phyloP scores from a whole-genome alignment of 2,888 invertebrate species.

The Rutpela maculata region DNA sequence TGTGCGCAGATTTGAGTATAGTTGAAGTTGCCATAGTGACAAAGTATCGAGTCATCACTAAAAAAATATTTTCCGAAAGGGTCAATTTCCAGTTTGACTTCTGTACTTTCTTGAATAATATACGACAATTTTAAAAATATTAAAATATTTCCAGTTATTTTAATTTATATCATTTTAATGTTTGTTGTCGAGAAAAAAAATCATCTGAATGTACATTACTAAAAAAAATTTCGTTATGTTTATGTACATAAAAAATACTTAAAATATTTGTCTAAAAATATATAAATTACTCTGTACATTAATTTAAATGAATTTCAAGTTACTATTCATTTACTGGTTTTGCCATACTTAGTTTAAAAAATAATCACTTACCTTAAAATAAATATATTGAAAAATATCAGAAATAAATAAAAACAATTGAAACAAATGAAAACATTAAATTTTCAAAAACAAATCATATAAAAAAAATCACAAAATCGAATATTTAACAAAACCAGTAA shows the following conservation, averaged over 20 bases:
- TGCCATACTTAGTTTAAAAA: slow-evolving; percentile 40
- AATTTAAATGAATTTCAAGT: not conserved
- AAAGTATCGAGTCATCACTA: not conserved
- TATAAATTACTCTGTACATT: slow-evolving; percentile 16
- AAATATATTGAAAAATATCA: slow-evolving; percentile 30
- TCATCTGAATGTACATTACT: slow-evolving; percentile 49
- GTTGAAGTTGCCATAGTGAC: not conserved
- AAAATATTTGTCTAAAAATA: too few species aligned
- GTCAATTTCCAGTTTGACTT: not conserved
- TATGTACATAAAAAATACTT: too few species aligned
- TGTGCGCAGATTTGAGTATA: not conserved
- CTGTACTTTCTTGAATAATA: not conserved
- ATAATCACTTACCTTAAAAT: slow-evolving; percentile 51
- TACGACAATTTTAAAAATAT: not conserved
- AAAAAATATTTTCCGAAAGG: not conserved
- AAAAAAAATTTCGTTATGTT: not conserved
- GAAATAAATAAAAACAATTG: slow-evolving; percentile 24
- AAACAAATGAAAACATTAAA: slow-evolving; percentile 9
- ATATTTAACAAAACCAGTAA: slow-evolving; percentile 51
- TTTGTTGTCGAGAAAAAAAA: slow-evolving; percentile 44
- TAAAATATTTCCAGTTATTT: not conserved
- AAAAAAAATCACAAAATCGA: slow-evolving; percentile 39
- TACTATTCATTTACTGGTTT: slow-evolving; percentile 43
- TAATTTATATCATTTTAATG: slow-evolving; percentile 27
- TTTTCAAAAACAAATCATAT: slow-evolving; percentile 27